Evolutionary conservation across 2,888 invertebrate species (phyloP).

Genomic region (Thysanoteuthis rhombus): DNA sequence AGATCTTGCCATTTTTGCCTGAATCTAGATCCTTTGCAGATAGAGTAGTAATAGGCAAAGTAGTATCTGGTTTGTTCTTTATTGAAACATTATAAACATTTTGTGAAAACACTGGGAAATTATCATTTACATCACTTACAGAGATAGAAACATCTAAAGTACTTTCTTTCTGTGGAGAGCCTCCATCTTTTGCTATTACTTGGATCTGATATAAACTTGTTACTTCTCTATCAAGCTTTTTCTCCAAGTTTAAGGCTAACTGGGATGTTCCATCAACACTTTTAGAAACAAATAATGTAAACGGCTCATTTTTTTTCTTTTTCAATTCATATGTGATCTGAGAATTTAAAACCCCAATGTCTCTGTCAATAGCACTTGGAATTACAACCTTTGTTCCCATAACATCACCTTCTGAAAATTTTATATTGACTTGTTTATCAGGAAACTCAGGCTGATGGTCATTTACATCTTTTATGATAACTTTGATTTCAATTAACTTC

Average conservation of each 20-base stretch:
- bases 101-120: slow-evolving; percentile 18
- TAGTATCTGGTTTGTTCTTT: background rate
- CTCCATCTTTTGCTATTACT: slow-evolving; percentile 17
- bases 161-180: background rate
- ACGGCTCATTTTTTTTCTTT: background rate
- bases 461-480: slow-evolving; percentile 17
- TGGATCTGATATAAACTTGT: background rate
- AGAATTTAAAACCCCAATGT: slow-evolving; percentile 22
- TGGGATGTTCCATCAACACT: background rate
- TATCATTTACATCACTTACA: slow-evolving; percentile 17
- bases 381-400: background rate
- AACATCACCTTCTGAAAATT: background rate
- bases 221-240: background rate
- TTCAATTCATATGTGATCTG: background rate
- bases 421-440: slow-evolving; percentile 13
- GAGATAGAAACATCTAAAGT: background rate
- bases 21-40: slow-evolving; percentile 17
- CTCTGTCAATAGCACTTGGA: slow-evolving; percentile 13
- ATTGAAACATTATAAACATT: background rate
- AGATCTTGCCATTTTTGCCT: background rate
- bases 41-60: background rate
- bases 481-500: background rate
- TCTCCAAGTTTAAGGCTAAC: background rate
- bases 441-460: slow-evolving; percentile 13
- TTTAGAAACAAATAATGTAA: slow-evolving; percentile 22